Conservation (phyloP, 2,113 vertebrate genomes). For the Polyodon spathula region DNA sequence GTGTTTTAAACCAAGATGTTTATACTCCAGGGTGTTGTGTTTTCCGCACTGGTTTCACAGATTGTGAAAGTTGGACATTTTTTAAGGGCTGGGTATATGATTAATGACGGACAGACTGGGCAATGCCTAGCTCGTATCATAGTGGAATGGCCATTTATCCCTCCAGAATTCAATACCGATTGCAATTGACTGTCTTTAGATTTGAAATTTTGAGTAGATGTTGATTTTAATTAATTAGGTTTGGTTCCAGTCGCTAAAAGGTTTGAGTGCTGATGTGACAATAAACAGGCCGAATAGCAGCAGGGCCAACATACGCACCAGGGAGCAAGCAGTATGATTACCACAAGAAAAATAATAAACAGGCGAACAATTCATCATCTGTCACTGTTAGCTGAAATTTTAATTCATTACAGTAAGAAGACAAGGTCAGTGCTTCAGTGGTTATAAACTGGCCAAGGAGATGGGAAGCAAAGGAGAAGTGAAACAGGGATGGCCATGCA, state of each 20-base stretch:
- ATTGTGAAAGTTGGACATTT: no score
- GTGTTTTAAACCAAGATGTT: no score
- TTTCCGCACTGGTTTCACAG: no score
- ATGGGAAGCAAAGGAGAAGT: constrained; percentile 43
- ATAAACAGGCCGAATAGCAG: constrained; percentile 10
- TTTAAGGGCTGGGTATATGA: no score
- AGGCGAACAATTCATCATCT: constrained; percentile 49
- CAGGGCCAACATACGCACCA: constrained; percentile 3
- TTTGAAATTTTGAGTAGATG: not conserved
- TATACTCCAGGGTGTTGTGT: no score
- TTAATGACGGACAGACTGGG: no score
- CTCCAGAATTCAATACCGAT: not conserved
- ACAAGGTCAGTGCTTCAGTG: constrained; percentile 45
- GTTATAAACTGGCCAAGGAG: constrained; percentile 8
- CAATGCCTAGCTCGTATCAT: no score
- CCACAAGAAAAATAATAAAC: constrained; percentile 46
- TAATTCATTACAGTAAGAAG: constrained; percentile 56
- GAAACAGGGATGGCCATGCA: constrained; percentile 33
- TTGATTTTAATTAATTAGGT: constrained; percentile 20
- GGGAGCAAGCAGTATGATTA: constrained; percentile 25
- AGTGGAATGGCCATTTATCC: no score
- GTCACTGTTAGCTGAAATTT: constrained; percentile 51
- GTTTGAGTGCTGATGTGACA: constrained; percentile 26
- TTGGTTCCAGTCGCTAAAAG: constrained; percentile 17
- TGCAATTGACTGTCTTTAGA: not conserved